phyloP scores from a whole-genome alignment of 92 coral and sea anemone genomes.

The Desmophyllum pertusum region DNA sequence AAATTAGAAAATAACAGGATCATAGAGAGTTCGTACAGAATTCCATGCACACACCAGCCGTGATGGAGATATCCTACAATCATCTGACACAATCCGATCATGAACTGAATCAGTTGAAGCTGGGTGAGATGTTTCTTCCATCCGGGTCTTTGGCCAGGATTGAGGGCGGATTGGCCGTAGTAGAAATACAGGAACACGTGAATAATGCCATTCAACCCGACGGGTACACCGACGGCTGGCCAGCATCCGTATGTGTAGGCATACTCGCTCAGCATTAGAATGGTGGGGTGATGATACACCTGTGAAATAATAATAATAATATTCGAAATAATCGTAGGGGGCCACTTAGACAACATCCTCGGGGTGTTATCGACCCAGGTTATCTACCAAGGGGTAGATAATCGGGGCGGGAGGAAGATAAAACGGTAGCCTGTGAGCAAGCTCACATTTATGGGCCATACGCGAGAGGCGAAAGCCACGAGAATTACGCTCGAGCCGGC shows the following conservation, averaged over 20 bases:
- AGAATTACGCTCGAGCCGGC: too few species aligned
- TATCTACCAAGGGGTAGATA: too few species aligned
- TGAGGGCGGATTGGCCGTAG: constrained; percentile 77
- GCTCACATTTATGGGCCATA: too few species aligned
- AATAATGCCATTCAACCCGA: constrained; percentile 69
- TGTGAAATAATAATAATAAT: background rate
- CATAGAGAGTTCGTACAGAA: constrained; percentile 74
- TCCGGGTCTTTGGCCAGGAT: constrained; percentile 70
- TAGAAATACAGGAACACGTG: constrained; percentile 81
- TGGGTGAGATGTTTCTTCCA: constrained; percentile 84
- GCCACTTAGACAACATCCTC: too few species aligned
- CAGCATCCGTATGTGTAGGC: constrained; percentile 57
- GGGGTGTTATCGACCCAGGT: too few species aligned
- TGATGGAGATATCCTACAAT: constrained; percentile 62
- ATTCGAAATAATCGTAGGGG: too few species aligned
- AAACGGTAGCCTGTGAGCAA: too few species aligned
- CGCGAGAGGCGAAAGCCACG: too few species aligned
- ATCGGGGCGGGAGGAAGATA: too few species aligned
- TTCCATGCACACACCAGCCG: constrained; percentile 74
- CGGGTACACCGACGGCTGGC: constrained; percentile 76
- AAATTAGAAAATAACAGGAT: constrained; percentile 69
- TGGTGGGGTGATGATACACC: constrained; percentile 74
- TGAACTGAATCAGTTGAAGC: constrained; percentile 76
- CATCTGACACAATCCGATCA: constrained; percentile 68
- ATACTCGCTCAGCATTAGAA: constrained; percentile 72